A percentile compares a stretch with the other conserved stretches of the same genome.
Conservation (phyloP, 2,113 vertebrate species). For the Lichenostomus cassidix region DNA sequence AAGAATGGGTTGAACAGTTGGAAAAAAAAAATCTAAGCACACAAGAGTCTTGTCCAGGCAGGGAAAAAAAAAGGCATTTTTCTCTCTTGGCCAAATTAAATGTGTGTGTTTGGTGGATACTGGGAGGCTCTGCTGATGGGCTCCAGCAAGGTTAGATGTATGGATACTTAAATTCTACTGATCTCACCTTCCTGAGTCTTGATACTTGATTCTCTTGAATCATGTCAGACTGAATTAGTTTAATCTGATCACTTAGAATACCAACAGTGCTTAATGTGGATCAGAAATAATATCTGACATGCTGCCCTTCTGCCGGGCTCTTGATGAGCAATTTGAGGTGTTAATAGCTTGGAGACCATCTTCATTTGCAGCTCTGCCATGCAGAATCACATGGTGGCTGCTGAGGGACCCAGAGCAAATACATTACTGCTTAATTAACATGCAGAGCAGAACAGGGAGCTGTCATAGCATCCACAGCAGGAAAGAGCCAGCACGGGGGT, state of each 20-base stretch:
- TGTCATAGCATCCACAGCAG: not conserved
- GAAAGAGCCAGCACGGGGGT: not conserved
- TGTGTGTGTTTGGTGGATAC: too few relatives aligned
- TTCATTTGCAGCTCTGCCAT: slow-evolving; percentile 11
- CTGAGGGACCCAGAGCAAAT: not conserved
- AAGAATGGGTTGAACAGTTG: not conserved
- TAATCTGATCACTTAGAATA: slow-evolving; percentile 47
- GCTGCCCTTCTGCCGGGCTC: slow-evolving; percentile 5
- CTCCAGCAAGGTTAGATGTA: too few relatives aligned
- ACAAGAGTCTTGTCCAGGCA: not conserved
- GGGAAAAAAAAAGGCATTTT: too few relatives aligned
- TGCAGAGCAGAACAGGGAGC: not conserved
- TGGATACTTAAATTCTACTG: too few relatives aligned
- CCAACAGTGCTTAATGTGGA: slow-evolving; percentile 23
- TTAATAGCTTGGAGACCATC: slow-evolving; percentile 42
- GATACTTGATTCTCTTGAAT: too few relatives aligned
- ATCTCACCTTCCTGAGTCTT: too few relatives aligned
- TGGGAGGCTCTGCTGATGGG: too few relatives aligned
- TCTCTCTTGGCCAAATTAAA: too few relatives aligned
- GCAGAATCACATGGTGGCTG: slow-evolving; percentile 18
- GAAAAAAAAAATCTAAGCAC: not conserved
- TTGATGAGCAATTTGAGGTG: slow-evolving; percentile 45
- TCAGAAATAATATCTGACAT: slow-evolving; percentile 9
- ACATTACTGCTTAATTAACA: slow-evolving; percentile 23
- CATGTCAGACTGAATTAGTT: slow-evolving; percentile 11